phyloP scores from a whole-genome alignment of 2,113 vertebrate species.

The Colius striatus region DNA sequence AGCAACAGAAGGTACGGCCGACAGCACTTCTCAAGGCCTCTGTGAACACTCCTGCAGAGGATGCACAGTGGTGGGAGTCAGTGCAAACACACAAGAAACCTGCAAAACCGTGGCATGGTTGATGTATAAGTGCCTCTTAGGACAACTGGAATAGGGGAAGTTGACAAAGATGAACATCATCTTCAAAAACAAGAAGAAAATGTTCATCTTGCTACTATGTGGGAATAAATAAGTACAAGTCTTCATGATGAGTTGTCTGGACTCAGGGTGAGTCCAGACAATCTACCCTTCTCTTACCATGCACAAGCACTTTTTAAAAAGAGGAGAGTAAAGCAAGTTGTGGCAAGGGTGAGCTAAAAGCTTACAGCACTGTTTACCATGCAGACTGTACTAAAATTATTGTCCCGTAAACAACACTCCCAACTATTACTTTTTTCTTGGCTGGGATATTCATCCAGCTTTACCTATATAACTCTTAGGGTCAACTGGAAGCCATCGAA shows the following conservation, averaged over 20 bases:
- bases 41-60: neutral
- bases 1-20: neutral
- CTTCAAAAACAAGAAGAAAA: neutral
- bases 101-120: neutral
- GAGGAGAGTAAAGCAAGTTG: neutral
- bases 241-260: neutral
- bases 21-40: neutral
- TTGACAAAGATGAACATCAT: neutral
- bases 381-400: neutral
- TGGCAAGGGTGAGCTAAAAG: neutral
- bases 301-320: neutral
- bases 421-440: neutral
- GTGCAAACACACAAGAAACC: rapidly evolving
- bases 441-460: neutral
- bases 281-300: neutral
- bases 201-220: neutral
- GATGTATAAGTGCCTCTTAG: neutral
- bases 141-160: neutral
- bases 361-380: neutral
- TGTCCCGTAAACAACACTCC: neutral
- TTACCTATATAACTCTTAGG: neutral
- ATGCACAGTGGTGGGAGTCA: neutral
- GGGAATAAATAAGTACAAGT: neutral
- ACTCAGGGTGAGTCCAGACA: too few species aligned
- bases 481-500: neutral